phyloP scores from a whole-genome alignment of 1,140 invertebrate species.

The Heliconius hermathena region DNA sequence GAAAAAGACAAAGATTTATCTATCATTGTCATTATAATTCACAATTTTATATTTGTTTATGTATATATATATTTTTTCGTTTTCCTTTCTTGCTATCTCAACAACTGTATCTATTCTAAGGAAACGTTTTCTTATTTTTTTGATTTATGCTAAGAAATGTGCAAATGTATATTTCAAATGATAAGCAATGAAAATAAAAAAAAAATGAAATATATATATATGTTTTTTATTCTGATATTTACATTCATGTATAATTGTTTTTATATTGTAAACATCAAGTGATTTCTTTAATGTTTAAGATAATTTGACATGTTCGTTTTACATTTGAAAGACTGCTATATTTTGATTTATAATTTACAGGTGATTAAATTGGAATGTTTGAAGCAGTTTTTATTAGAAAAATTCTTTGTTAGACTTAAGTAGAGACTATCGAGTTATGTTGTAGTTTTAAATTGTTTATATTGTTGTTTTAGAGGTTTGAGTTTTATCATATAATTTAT shows the following conservation, averaged over 20 bases:
- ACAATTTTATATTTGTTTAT: too few relatives aligned
- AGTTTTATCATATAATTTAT: constrained; percentile 65
- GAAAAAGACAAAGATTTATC: neutral
- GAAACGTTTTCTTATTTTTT: neutral
- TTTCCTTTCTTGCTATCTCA: neutral
- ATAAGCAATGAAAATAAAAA: neutral
- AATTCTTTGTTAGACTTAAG: constrained; percentile 4
- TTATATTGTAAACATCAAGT: neutral
- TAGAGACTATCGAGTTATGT: constrained; percentile 38
- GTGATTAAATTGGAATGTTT: constrained; percentile 9
- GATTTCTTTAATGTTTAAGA: neutral
- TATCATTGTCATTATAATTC: neutral
- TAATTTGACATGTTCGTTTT: constrained; percentile 4
- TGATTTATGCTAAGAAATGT: neutral
- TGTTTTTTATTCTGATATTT: neutral
- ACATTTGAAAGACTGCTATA: constrained; percentile 14
- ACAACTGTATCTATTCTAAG: neutral
- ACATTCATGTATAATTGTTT: neutral
- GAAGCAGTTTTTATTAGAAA: constrained; percentile 25
- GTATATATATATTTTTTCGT: neutral
- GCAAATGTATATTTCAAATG: neutral
- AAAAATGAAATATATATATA: too few relatives aligned
- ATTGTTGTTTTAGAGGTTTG: constrained; percentile 69
- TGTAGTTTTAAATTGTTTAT: constrained; percentile 69
- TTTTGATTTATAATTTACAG: neutral